Conservation (phyloP, 2,888 invertebrate genomes). For the Uloborus plumipes region DNA sequence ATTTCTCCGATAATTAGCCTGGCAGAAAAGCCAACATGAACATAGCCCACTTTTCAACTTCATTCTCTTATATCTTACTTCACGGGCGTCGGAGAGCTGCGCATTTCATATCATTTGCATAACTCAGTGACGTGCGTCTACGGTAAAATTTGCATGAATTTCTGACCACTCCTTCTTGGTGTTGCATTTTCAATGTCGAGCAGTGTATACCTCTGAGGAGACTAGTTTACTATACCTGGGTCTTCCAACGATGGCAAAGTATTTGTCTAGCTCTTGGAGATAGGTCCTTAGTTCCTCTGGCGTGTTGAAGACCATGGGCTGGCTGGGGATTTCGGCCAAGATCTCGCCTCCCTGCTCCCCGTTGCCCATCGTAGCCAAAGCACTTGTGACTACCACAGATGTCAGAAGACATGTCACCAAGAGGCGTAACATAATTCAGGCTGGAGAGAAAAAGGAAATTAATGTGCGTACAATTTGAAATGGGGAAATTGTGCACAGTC, state of each 20-base stretch:
- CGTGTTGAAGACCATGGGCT: conserved; percentile 73
- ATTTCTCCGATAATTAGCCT: no score
- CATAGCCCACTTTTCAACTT: no score
- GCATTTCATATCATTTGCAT: no score
- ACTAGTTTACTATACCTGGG: conserved; percentile 72
- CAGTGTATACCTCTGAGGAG: no score
- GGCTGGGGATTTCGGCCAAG: conserved; percentile 69
- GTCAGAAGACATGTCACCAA: conserved; percentile 21
- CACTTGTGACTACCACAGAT: background rate
- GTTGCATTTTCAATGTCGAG: no score
- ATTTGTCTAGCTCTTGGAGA: conserved; percentile 74
- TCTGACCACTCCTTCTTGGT: no score
- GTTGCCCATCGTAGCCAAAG: conserved; percentile 34
- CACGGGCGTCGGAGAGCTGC: no score
- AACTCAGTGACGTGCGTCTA: no score
- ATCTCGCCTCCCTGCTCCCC: conserved; percentile 41
- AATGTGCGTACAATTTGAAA: background rate
- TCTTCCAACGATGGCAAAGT: conserved; percentile 74
- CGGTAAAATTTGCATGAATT: no score
- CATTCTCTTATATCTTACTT: no score
- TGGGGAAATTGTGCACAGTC: no score
- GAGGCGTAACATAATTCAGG: conserved; percentile 23
- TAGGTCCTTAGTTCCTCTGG: conserved; percentile 74
- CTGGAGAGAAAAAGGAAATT: background rate
- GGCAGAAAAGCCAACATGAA: no score